phyloP scores from a whole-genome alignment of 2,113 vertebrate species.

The Anoplopoma fimbria region DNA sequence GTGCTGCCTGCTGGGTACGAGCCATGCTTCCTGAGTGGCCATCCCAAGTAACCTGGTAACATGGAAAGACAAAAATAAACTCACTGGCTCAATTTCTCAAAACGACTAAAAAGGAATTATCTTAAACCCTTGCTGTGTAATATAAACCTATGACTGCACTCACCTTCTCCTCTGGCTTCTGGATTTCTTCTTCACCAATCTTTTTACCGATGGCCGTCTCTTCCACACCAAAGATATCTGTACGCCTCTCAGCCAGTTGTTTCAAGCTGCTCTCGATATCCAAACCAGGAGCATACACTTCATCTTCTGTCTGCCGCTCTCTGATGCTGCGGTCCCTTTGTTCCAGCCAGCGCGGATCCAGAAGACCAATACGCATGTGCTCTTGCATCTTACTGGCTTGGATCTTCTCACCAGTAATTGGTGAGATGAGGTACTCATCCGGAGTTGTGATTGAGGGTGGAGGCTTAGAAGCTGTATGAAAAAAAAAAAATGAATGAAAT shows the following conservation, averaged over 20 bases:
- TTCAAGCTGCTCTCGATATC: constrained; percentile 99
- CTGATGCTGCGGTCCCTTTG: constrained; percentile 95
- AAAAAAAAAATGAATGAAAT: constrained; percentile 24
- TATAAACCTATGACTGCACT: constrained; percentile 13
- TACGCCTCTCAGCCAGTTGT: constrained; percentile 98
- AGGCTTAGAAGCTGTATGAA: constrained; percentile 93
- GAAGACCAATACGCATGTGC: constrained; percentile 97
- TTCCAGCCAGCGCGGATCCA: constrained; percentile 98
- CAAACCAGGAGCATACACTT: constrained; percentile 97
- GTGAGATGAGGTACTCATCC: constrained; percentile 97
- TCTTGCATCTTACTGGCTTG: constrained; percentile 99
- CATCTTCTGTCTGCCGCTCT: constrained; percentile 96
- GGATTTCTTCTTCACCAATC: constrained; percentile 99
- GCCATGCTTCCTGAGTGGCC: constrained; percentile 99
- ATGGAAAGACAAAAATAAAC: background rate
- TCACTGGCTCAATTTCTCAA: background rate
- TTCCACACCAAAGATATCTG: constrained; percentile 98
- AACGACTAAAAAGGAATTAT: background rate
- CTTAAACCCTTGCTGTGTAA: background rate
- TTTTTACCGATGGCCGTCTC: constrained; percentile 99
- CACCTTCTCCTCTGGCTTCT: constrained; percentile 99
- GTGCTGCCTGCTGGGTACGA: constrained; percentile 97
- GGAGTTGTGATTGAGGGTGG: constrained; percentile 83
- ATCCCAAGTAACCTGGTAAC: constrained; percentile 94
- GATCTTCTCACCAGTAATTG: constrained; percentile 98